Base-by-base conservation (phyloP, 2,888 invertebrate genomes). In the Unio delphinus region DNA sequence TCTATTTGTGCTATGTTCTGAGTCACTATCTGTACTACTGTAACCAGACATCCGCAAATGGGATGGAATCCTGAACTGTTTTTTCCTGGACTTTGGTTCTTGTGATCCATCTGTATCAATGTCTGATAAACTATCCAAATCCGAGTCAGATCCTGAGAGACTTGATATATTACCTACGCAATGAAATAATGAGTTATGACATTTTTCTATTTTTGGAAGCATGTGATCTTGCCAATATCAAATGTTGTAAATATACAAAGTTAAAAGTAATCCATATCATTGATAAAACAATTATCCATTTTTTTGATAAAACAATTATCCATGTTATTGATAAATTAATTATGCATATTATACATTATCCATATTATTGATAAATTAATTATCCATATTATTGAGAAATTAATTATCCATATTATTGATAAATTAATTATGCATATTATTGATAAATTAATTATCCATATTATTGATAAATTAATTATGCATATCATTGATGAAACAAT, bases 71-170 rank as follows among this genome's bases (percentile, higher is more conserved):
- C 72, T 70, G n/a, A 70, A 65, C 18, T 75, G 76, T 58, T 74
- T 75, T 63, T 65, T 74, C 30, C 68, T 62, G 23, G 60, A 20
- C 34, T 67, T 67, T 23, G 62, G 58, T 20, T 26, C 60, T 28
- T 59, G 57, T 57, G 65, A 55, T 61, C n/a, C 57, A 18, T 45
- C 56, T 57, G 69, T 28, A 18, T 69, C 73, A 7, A 65, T 34
- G 30, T 78, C 76, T 18, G 75, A 74, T 23, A 78, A 77, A 18
- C 57, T 61, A 18, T 81, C 82, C 55, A 75, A 75, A n/a, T 82
- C 83, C 8, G 81, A 75, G 61, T 93, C 93, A 4, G 93, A 93
- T 17, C 93, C 93, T 1, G 94, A 94, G 80, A 94, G 92, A 86
- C 93, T 94, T 3, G 93, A 93, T 26, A 93, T 89, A 80, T 93